Conservation (phyloP, 2,797 vertebrate species). For the Siniperca obscura region DNA sequence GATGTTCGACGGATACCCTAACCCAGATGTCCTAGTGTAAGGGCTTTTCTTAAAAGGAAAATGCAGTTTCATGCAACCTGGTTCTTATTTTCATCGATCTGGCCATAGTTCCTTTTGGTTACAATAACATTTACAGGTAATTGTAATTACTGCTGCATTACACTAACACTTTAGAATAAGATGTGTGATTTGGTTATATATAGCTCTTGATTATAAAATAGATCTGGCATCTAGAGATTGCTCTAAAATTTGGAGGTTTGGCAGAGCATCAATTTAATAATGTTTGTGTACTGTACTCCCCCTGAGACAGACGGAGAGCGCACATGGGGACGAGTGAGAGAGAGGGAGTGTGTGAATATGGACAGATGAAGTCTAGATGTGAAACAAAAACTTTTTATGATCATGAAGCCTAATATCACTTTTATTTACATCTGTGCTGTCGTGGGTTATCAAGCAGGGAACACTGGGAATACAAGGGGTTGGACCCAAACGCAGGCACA, state of each 20-base stretch:
- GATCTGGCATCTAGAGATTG: background rate
- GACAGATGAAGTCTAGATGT: background rate
- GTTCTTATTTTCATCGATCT: background rate
- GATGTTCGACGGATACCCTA: background rate
- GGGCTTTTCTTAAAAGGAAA: background rate
- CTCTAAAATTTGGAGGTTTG: background rate
- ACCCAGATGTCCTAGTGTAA: background rate
- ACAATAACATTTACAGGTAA: background rate
- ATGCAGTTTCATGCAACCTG: background rate
- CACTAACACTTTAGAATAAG: background rate
- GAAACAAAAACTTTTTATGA: background rate
- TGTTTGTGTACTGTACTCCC: background rate
- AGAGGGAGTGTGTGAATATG: background rate
- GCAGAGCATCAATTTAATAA: background rate
- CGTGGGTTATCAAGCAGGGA: background rate
- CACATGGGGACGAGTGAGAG: background rate
- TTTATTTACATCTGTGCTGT: background rate
- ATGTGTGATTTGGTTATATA: background rate
- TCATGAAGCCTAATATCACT: background rate
- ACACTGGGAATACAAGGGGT: too few species aligned
- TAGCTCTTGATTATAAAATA: background rate
- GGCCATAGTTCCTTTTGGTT: background rate
- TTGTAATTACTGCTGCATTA: background rate
- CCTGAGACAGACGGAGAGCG: background rate
- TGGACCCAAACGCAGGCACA: too few species aligned